Percentiles rank a stretch among this genome's conserved stretches.
Conservation (phyloP, 2,797 vertebrate genomes). For the Sylvia borin region DNA sequence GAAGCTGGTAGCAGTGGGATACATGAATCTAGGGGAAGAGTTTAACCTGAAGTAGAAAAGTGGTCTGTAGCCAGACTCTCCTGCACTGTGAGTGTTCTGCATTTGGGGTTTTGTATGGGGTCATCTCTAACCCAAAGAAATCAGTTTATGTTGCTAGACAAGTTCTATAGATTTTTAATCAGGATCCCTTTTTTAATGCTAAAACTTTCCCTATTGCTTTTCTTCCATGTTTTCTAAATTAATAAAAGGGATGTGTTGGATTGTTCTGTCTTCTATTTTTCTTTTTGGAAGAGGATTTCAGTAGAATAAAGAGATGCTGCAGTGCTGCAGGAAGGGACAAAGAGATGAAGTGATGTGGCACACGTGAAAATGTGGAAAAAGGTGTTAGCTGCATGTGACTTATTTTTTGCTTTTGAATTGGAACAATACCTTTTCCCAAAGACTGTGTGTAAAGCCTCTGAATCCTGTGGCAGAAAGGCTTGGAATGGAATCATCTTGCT, state of each 20-base stretch:
- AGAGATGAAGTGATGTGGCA: background rate
- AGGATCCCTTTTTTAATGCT: constrained; percentile 59
- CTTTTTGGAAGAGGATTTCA: constrained; percentile 11
- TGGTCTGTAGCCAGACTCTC: constrained; percentile 57
- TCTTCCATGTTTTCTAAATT: constrained; percentile 47
- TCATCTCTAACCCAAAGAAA: constrained; percentile 67
- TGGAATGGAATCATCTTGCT: constrained; percentile 16
- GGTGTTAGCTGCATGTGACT: background rate
- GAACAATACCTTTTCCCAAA: background rate
- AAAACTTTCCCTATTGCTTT: constrained; percentile 49
- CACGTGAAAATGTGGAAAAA: background rate
- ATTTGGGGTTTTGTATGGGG: constrained; percentile 59
- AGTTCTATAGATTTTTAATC: constrained; percentile 61
- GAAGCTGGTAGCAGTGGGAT: background rate
- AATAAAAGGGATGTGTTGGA: constrained; percentile 63
- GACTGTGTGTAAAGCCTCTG: background rate
- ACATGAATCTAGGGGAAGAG: background rate
- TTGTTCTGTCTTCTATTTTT: constrained; percentile 47
- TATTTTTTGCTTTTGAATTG: constrained; percentile 24
- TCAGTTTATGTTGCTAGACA: constrained; percentile 56
- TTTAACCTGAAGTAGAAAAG: constrained; percentile 46
- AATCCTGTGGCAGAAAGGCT: constrained; percentile 25
- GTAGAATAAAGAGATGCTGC: background rate
- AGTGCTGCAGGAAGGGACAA: constrained; percentile 16
- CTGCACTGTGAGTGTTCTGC: constrained; percentile 60